Percentiles rank a stretch among this genome's conserved stretches.
These are phyloP conservation scores for Chrysaora quinquecirrha DNA, from an alignment of 30 jellyfish, hydroid and myxozoan genomes.

Conservation along the genomic window DNA sequence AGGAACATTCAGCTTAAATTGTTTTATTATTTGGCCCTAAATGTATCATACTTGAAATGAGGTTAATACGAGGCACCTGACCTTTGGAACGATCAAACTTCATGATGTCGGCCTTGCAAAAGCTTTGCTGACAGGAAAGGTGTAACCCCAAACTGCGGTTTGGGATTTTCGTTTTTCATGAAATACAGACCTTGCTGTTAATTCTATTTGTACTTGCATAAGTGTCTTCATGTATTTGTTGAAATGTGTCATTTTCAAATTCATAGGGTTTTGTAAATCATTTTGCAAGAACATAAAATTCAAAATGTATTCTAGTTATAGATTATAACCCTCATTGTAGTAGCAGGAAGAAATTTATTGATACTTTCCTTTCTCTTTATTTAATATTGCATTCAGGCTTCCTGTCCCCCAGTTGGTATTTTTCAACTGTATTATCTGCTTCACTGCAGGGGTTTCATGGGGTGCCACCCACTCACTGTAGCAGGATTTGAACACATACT, in stretches of 20 bases:
- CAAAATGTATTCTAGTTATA: too few species aligned
- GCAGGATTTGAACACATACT: constrained; percentile 1
- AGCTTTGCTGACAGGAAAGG: too few species aligned
- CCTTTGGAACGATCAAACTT: background rate
- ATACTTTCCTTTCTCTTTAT: background rate
- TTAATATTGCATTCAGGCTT: background rate
- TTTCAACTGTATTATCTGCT: constrained; percentile 12
- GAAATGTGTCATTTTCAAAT: background rate
- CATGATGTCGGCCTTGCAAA: background rate
- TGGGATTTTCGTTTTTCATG: too few species aligned
- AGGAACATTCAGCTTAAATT: background rate
- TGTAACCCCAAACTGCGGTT: too few species aligned
- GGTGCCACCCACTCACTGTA: constrained; percentile 34
- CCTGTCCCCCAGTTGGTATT: constrained; percentile 24
- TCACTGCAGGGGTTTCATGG: constrained; percentile 15
- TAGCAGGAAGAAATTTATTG: background rate
- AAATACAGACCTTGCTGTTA: too few species aligned
- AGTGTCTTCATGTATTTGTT: background rate
- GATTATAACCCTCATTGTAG: too few species aligned
- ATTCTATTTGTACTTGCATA: too few species aligned
- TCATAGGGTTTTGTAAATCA: background rate
- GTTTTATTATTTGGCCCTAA: background rate
- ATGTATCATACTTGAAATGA: background rate
- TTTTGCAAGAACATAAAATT: background rate
- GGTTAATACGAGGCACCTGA: background rate